Evolutionary conservation across 2,797 vertebrate species (phyloP), one percentile per base, ranked within the genome.

Genomic region (Chanos chanos): DNA sequence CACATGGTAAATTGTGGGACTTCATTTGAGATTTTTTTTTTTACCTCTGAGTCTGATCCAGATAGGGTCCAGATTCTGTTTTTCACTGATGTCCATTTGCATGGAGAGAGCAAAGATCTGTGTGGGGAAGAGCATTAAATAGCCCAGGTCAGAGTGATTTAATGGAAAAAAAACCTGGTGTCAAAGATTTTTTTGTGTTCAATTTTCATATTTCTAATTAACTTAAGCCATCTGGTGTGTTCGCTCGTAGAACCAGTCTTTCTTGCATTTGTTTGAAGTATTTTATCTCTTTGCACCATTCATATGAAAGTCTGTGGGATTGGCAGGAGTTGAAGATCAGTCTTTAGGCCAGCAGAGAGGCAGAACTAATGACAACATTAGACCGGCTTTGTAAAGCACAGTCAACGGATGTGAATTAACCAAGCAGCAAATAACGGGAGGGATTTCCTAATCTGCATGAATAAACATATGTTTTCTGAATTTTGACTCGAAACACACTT

Each of bases 171-270:
- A 81, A 83, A 47, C 76, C 48, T 48, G 73, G 77, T 79, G 71
- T 83, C 67, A 63, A 72, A 85, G 82, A 84, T 83, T 87, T 63
- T 78, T n/a, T n/a, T n/a, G n/a, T 79, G 77, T 87, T 87, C 48
- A 82, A 87, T 89, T 88, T 90, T 89, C 83, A 87, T 84, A 89
- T 88, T 87, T 89, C 83, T 86, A 90, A 89, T 89, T 86, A 89
- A 85, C 71, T 67, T 74, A 76, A 79, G 75, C 64, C 61, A 69
- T 69, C 52, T 61, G 57, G 49, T 67, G 69, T 87, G 78, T 84
- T 87, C 79, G 83, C 78, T 77, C 78, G 78, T 72, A 81, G 72
- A 74, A 68, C 74, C 72, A 79, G 77, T 74, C 71, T 76, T 77
- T 74, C 73, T 82, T 54, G 44, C 73, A 64, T 83, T 84, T 79